Conservation (phyloP, 2,888 invertebrate species). For the Melikaiella ostensackeni region DNA sequence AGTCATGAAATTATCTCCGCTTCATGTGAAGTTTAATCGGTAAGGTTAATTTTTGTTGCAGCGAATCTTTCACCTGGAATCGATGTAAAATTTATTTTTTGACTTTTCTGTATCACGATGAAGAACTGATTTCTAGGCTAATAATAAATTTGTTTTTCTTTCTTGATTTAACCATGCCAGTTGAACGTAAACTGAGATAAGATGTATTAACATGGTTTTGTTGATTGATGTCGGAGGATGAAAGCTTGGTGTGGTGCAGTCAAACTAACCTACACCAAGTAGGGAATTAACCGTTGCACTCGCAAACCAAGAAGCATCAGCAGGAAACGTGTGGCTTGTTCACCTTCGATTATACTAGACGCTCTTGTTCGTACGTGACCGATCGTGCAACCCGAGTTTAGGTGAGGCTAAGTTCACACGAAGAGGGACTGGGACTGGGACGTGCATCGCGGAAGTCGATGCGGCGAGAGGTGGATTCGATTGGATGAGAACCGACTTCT, state of each 20-base stretch:
- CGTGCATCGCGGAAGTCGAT: slow-evolving; percentile 29
- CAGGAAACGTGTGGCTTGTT: slow-evolving; percentile 30
- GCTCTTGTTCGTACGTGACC: slow-evolving; percentile 51
- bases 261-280: slow-evolving; percentile 5
- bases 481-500: slow-evolving; percentile 49
- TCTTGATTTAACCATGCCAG: not conserved
- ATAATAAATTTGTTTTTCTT: not conserved
- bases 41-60: too few species aligned
- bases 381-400: slow-evolving; percentile 41
- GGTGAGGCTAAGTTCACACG: slow-evolving; percentile 29
- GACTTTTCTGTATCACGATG: too few species aligned
- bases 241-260: not conserved
- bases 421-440: not conserved
- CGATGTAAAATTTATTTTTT: too few species aligned
- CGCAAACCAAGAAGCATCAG: slow-evolving; percentile 1
- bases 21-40: too few species aligned
- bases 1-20: too few species aligned
- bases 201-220: not conserved
- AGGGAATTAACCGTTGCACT: slow-evolving; percentile 4
- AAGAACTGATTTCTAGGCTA: slow-evolving; percentile 10
- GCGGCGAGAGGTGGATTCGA: slow-evolving; percentile 10
- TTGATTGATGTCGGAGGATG: not conserved
- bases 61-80: too few species aligned
- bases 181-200: not conserved
- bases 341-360: slow-evolving; percentile 26